Evolutionary conservation across 2,888 invertebrate genomes (phyloP).

Genomic region (Polymixis lichenea): DNA sequence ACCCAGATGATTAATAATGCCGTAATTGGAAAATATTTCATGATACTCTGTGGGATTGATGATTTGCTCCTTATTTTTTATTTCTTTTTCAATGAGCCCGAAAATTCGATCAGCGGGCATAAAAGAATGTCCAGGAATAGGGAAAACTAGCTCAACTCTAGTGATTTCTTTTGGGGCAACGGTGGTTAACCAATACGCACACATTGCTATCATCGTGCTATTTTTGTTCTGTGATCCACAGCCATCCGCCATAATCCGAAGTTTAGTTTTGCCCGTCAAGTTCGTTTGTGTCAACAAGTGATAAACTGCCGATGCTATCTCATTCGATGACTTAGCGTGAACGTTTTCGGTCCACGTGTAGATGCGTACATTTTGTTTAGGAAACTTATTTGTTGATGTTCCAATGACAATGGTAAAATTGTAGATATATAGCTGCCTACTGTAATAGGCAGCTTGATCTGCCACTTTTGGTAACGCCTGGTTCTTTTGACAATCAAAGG

Average conservation of each 20-base stretch:
- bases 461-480: slow-evolving; percentile 18
- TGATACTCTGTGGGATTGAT: no score
- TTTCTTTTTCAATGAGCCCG: no score
- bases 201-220: slow-evolving; percentile 55
- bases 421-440: slow-evolving; percentile 6
- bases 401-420: slow-evolving; percentile 12
- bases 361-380: slow-evolving; percentile 12
- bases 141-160: slow-evolving; percentile 1
- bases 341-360: slow-evolving; percentile 19
- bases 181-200: slow-evolving; percentile 24
- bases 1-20: no score
- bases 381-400: slow-evolving; percentile 9
- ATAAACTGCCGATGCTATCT: slow-evolving; percentile 56
- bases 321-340: slow-evolving; percentile 53
- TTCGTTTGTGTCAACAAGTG: slow-evolving; percentile 21
- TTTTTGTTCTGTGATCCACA: slow-evolving; percentile 34
- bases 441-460: slow-evolving; percentile 13
- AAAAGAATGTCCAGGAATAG: slow-evolving; percentile 14
- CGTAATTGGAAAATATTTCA: no score
- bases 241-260: slow-evolving; percentile 19
- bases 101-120: no score
- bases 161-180: neutral
- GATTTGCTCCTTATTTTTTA: no score
- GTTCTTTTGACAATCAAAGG: slow-evolving; percentile 24
- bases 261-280: slow-evolving; percentile 8